A percentile compares a stretch with the other conserved stretches of the same genome.
Evolutionary conservation across 2,797 vertebrate species (phyloP).

Genomic region (Gobionotothen gibberifrons): DNA sequence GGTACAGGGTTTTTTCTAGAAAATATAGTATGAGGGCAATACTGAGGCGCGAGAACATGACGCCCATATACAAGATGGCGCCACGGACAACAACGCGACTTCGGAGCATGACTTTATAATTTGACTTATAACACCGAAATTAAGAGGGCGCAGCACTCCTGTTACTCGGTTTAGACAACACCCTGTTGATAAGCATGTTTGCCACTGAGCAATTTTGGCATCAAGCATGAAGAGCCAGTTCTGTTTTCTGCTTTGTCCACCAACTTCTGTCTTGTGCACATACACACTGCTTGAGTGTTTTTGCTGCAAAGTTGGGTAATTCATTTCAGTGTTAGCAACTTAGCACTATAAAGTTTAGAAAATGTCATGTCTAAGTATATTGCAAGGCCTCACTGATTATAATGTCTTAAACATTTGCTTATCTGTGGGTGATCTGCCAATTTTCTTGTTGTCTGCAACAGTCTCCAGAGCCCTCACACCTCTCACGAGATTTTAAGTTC

Average conservation of each 20-base stretch:
- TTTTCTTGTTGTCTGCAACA: background rate
- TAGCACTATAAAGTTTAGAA: background rate
- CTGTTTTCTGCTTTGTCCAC: too few relatives aligned
- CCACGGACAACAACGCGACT: too few relatives aligned
- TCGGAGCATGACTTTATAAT: too few relatives aligned
- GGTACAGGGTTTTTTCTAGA: too few relatives aligned
- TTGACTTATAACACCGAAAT: too few relatives aligned
- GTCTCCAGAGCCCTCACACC: background rate
- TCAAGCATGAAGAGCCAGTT: too few relatives aligned
- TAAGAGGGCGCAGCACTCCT: too few relatives aligned
- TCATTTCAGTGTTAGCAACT: background rate
- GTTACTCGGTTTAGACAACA: too few relatives aligned
- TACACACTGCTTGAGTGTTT: background rate
- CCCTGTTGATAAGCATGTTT: background rate
- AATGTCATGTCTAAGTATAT: background rate
- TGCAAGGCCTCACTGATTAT: background rate
- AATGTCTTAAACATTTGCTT: background rate
- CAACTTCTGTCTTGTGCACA: too few relatives aligned
- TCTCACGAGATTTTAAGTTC: conserved; percentile 20
- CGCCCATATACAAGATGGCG: too few relatives aligned
- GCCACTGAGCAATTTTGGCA: background rate
- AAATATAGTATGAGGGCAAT: too few relatives aligned
- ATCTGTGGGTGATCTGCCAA: background rate
- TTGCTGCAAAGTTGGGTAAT: background rate
- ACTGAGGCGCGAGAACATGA: too few relatives aligned